Conservation (phyloP, 2,113 vertebrate species). For the Corapipo altera region DNA sequence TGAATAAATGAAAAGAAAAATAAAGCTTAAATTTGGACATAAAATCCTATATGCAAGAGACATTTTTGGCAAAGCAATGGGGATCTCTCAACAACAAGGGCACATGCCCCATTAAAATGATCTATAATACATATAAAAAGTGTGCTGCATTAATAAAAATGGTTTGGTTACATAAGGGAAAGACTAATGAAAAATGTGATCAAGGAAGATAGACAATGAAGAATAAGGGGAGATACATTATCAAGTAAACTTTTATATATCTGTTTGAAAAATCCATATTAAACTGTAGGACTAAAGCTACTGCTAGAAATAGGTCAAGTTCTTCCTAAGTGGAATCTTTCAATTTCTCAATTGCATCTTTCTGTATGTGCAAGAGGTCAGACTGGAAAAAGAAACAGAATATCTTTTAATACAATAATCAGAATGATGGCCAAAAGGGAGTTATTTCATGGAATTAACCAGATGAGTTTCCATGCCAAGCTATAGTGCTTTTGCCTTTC, state of each 20-base stretch:
- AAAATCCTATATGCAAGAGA: background rate
- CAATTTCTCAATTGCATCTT: background rate
- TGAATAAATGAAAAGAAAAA: background rate
- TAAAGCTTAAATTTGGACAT: background rate
- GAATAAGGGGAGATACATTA: background rate
- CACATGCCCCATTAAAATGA: background rate
- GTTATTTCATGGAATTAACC: slow-evolving; percentile 39
- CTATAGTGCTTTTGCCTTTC: background rate
- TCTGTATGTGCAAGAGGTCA: background rate
- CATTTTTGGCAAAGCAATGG: background rate
- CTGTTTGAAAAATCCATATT: background rate
- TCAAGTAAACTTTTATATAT: background rate
- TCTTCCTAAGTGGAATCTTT: background rate
- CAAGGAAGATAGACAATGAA: background rate
- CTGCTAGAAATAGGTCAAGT: background rate
- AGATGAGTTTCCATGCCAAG: slow-evolving; percentile 20
- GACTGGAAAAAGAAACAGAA: slow-evolving; percentile 32
- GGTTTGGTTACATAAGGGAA: background rate
- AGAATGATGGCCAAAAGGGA: slow-evolving; percentile 35
- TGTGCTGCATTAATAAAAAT: background rate
- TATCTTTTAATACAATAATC: slow-evolving; percentile 19
- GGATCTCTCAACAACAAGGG: background rate
- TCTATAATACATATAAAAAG: background rate
- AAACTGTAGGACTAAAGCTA: background rate
- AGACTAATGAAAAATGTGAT: background rate